These are phyloP conservation scores for Phylloscopus collybita DNA, from an alignment of 2,797 vertebrate genomes.

Conservation along the genomic window DNA sequence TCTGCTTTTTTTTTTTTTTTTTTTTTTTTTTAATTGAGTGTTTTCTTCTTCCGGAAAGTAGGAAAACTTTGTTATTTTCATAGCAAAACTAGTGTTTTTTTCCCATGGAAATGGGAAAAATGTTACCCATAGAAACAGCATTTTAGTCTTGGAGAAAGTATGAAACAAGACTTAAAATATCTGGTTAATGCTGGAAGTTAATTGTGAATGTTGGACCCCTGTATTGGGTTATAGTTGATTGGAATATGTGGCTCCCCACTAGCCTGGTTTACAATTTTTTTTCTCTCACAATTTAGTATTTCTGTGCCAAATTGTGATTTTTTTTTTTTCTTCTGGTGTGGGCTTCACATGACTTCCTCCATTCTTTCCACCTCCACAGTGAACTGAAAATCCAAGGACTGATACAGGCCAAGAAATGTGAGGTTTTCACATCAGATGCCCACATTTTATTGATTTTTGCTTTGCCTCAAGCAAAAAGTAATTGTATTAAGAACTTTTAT, in stretches of 20 bases:
- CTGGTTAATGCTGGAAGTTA: not conserved
- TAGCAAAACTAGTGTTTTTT: fast-evolving
- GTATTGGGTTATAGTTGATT: not conserved
- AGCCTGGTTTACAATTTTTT: not conserved
- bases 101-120: too few species aligned
- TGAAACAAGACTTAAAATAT: not conserved
- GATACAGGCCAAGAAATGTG: not conserved
- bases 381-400: not conserved
- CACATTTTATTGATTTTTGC: not conserved
- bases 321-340: not conserved
- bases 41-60: not conserved
- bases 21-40: not conserved
- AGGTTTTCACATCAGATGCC: not conserved
- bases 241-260: not conserved
- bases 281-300: not conserved
- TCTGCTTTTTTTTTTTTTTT: not conserved
- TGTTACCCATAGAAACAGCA: not conserved
- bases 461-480: not conserved
- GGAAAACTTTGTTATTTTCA: not conserved
- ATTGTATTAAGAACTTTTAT: not conserved
- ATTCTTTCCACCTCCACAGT: not conserved
- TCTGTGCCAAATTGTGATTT: not conserved
- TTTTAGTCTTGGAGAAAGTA: not conserved
- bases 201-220: not conserved
- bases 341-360: not conserved